Percentiles rank a stretch among this genome's conserved stretches.
Evolutionary conservation across 2,113 vertebrate genomes (phyloP).

Genomic region (Sporophila hypoxantha): DNA sequence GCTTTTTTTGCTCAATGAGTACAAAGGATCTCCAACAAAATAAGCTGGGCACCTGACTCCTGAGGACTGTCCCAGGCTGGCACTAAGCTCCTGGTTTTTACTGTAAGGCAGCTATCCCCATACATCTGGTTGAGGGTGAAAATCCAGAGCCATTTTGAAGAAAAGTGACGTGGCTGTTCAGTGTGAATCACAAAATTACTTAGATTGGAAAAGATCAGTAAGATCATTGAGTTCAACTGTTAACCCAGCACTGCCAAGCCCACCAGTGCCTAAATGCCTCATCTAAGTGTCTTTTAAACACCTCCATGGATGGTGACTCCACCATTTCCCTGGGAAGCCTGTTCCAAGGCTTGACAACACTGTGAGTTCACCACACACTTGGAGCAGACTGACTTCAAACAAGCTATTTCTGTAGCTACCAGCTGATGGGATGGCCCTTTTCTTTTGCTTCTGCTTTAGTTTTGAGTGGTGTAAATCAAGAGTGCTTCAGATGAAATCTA

Average conservation of each 20-base stretch:
- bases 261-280: no score
- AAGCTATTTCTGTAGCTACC: background rate
- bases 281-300: background rate
- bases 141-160: background rate
- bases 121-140: background rate
- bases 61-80: background rate
- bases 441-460: background rate
- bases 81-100: background rate
- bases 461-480: background rate
- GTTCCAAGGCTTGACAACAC: background rate
- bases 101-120: background rate
- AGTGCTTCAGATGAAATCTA: background rate
- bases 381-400: background rate
- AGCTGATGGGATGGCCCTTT: background rate
- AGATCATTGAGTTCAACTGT: background rate
- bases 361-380: background rate
- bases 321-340: background rate
- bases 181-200: background rate
- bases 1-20: background rate
- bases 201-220: background rate
- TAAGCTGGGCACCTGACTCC: background rate
- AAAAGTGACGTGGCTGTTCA: rapidly evolving
- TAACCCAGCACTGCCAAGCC: background rate
- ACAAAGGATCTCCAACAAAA: background rate
- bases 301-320: background rate